phyloP scores from a whole-genome alignment of 2,797 vertebrate genomes.

The Cottoperca gobio region DNA sequence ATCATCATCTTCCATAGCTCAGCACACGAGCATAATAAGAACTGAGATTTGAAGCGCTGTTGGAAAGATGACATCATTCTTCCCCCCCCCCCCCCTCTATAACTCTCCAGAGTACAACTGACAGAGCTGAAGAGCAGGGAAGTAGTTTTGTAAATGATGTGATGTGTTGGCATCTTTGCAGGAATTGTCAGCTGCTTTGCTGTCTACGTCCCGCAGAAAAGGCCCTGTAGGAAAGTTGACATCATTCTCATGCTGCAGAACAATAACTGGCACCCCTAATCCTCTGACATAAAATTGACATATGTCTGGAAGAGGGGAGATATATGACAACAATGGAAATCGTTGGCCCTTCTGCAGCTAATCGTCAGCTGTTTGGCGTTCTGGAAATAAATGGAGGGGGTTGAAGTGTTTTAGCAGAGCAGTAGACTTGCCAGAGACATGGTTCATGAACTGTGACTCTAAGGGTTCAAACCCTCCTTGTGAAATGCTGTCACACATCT shows the following conservation, averaged over 20 bases:
- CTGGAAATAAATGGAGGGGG: slow-evolving; percentile 60
- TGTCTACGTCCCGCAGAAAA: slow-evolving; percentile 51
- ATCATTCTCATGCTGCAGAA: slow-evolving; percentile 71
- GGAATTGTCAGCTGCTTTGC: slow-evolving; percentile 69
- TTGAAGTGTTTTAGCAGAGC: slow-evolving; percentile 61
- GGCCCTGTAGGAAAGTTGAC: slow-evolving; percentile 65
- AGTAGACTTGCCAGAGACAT: slow-evolving; percentile 62
- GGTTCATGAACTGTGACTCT: slow-evolving; percentile 67
- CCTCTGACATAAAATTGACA: slow-evolving; percentile 73
- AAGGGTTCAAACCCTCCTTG: slow-evolving; percentile 60
- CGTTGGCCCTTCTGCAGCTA: slow-evolving; percentile 52
- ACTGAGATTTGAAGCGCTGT: slow-evolving; percentile 49
- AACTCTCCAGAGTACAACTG: slow-evolving; percentile 54
- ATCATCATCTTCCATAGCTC: slow-evolving; percentile 37
- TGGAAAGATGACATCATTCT: slow-evolving; percentile 68
- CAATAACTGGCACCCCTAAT: slow-evolving; percentile 68
- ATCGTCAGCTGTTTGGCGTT: slow-evolving; percentile 72
- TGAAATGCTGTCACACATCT: slow-evolving; percentile 63
- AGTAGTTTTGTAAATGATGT: slow-evolving; percentile 63
- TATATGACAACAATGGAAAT: slow-evolving; percentile 61
- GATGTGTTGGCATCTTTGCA: slow-evolving; percentile 66
- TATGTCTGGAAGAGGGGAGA: slow-evolving; percentile 59
- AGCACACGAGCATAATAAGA: slow-evolving; percentile 39
- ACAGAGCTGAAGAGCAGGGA: slow-evolving; percentile 54
- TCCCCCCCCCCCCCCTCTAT: slow-evolving; percentile 17